Percentiles rank a stretch among this genome's conserved stretches.
Conservation (phyloP, 2,888 invertebrate species). For the Metalampra italica region DNA sequence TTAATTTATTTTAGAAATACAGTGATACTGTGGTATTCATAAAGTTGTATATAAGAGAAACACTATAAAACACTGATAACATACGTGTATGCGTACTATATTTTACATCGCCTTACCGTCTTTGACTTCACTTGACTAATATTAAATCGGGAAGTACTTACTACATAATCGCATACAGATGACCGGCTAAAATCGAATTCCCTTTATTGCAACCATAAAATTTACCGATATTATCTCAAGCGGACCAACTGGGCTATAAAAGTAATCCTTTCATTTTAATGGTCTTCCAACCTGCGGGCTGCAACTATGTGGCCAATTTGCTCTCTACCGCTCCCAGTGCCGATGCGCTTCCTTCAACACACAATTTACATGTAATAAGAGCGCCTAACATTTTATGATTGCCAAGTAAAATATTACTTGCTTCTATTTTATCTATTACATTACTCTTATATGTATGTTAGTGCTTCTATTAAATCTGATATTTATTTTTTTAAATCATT, state of each 20-base stretch:
- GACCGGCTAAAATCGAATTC: conserved; percentile 73
- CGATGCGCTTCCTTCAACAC: conserved; percentile 27
- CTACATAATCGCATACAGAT: conserved; percentile 64
- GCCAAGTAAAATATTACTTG: background rate
- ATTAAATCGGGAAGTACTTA: background rate
- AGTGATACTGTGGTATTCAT: too few species aligned
- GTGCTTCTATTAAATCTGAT: too few species aligned
- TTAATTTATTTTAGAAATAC: too few species aligned
- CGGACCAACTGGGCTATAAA: conserved; percentile 69
- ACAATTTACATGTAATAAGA: conserved; percentile 33
- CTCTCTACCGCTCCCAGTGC: conserved; percentile 30
- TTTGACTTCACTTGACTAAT: too few species aligned
- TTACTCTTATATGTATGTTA: background rate
- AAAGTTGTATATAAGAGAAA: too few species aligned
- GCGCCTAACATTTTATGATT: conserved; percentile 8
- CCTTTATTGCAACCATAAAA: conserved; percentile 74
- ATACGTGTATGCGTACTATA: too few species aligned
- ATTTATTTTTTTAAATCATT: too few species aligned
- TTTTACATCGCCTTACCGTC: too few species aligned
- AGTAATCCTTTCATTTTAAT: conserved; percentile 76
- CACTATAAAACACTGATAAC: too few species aligned
- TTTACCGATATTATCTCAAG: conserved; percentile 75
- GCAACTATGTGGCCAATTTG: conserved; percentile 68
- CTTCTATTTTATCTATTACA: too few species aligned
- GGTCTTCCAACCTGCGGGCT: conserved; percentile 67